These are phyloP conservation scores for Neodiprion lecontei DNA, from an alignment of 1,140 invertebrate genomes.

Conservation along the genomic window DNA sequence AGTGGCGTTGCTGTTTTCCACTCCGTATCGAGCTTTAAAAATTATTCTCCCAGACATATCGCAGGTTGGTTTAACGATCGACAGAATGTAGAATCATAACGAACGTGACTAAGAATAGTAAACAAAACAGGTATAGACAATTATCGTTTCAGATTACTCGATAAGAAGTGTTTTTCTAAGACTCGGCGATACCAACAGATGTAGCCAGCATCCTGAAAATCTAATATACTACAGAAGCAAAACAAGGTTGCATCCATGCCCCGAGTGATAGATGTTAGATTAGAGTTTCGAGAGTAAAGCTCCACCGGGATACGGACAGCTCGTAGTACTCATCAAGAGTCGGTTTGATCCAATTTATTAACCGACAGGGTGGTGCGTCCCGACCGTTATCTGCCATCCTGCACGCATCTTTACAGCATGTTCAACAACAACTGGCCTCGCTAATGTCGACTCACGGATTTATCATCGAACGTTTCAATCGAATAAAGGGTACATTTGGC, in stretches of 20 bases:
- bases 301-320: constrained; percentile 47
- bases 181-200: too few species aligned
- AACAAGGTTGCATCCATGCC: constrained; percentile 52
- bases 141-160: neutral
- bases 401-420: constrained; percentile 12
- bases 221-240: constrained; percentile 18
- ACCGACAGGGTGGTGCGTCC: constrained; percentile 13
- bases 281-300: constrained; percentile 57
- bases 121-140: neutral
- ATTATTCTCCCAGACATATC: neutral
- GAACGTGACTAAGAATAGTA: neutral
- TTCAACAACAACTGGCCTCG: neutral
- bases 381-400: constrained; percentile 21
- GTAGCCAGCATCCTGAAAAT: too few species aligned
- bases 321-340: constrained; percentile 54
- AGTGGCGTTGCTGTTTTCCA: neutral
- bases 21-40: neutral
- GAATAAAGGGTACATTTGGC: too few species aligned
- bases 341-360: constrained; percentile 62
- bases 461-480: neutral
- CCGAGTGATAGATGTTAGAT: constrained; percentile 60
- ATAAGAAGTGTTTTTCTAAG: too few species aligned
- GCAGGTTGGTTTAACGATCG: neutral
- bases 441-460: neutral
- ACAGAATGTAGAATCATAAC: neutral